These are phyloP conservation scores for Gymnopithys bicolor DNA, from an alignment of 2,797 vertebrate genomes.

Conservation along the genomic window DNA sequence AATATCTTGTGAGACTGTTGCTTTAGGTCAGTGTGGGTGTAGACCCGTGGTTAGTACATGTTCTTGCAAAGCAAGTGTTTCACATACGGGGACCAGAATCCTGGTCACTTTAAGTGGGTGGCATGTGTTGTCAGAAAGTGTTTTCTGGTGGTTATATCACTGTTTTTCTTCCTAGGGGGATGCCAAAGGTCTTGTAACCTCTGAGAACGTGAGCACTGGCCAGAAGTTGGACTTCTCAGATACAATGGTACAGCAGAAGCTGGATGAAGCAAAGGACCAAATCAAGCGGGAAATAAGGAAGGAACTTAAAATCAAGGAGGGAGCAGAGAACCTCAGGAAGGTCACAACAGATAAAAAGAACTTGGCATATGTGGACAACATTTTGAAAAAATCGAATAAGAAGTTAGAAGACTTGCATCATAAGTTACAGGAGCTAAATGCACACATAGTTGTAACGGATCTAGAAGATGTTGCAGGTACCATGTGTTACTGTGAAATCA, in stretches of 20 bases:
- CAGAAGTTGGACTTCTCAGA: slow-evolving; percentile 94
- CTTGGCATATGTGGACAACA: slow-evolving; percentile 98
- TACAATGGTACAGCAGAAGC: slow-evolving; percentile 95
- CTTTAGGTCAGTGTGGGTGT: background rate
- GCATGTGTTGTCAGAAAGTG: background rate
- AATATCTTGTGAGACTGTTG: background rate
- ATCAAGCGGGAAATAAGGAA: slow-evolving; percentile 99
- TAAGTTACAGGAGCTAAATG: slow-evolving; percentile 96
- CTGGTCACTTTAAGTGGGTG: background rate
- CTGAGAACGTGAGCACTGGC: slow-evolving; percentile 88
- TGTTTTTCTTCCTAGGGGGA: slow-evolving; percentile 80
- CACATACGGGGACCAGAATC: background rate
- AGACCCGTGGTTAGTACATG: background rate
- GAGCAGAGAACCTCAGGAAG: slow-evolving; percentile 96
- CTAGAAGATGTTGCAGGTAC: slow-evolving; percentile 94
- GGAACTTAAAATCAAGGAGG: slow-evolving; percentile 99
- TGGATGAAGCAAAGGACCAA: slow-evolving; percentile 98
- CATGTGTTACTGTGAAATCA: background rate
- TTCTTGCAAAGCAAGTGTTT: background rate
- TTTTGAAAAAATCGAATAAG: slow-evolving; percentile 99
- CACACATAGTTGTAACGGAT: slow-evolving; percentile 97
- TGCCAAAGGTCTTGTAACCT: slow-evolving; percentile 86
- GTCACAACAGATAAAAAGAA: slow-evolving; percentile 99
- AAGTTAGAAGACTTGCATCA: slow-evolving; percentile 98
- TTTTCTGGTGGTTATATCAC: slow-evolving; percentile 30